Percentiles rank a stretch among this genome's conserved stretches.
Conservation (phyloP, 2,888 invertebrate genomes). For the Sphaerophoria rueppellii region DNA sequence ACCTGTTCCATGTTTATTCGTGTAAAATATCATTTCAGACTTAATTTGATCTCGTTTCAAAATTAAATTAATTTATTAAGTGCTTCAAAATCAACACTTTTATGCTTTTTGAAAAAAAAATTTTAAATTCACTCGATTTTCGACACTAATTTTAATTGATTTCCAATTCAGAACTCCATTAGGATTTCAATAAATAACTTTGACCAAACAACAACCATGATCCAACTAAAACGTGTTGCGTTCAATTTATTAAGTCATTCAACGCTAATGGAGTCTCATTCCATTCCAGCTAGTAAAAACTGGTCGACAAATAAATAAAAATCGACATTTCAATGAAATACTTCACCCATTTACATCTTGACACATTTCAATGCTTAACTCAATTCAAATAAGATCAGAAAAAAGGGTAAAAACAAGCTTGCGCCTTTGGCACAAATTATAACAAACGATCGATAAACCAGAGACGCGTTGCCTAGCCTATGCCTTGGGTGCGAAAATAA, state of each 20-base stretch:
- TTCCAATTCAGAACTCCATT: constrained; percentile 21
- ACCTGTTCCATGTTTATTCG: too few species aligned
- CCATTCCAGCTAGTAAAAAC: neutral
- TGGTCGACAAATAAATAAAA: constrained; percentile 10
- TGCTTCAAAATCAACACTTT: too few species aligned
- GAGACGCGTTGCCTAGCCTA: neutral
- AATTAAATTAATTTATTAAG: too few species aligned
- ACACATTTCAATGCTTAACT: constrained; percentile 49
- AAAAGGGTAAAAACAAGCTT: constrained; percentile 11
- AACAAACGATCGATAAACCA: constrained; percentile 8
- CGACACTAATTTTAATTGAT: constrained; percentile 17
- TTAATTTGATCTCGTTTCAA: too few species aligned
- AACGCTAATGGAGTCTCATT: constrained; percentile 33
- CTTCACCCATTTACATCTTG: constrained; percentile 46
- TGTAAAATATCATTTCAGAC: too few species aligned
- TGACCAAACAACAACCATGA: constrained; percentile 12
- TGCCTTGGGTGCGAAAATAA: constrained; percentile 5
- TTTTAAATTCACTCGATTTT: neutral
- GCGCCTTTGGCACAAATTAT: constrained; percentile 3
- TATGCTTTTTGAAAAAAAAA: neutral
- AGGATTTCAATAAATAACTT: constrained; percentile 33
- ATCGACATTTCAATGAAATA: constrained; percentile 53
- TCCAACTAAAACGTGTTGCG: constrained; percentile 11
- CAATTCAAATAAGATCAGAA: constrained; percentile 64
- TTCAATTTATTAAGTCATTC: constrained; percentile 55